These are phyloP conservation scores for Bimastos eiseni DNA, from an alignment of 2,888 invertebrate species.

Conservation along the genomic window DNA sequence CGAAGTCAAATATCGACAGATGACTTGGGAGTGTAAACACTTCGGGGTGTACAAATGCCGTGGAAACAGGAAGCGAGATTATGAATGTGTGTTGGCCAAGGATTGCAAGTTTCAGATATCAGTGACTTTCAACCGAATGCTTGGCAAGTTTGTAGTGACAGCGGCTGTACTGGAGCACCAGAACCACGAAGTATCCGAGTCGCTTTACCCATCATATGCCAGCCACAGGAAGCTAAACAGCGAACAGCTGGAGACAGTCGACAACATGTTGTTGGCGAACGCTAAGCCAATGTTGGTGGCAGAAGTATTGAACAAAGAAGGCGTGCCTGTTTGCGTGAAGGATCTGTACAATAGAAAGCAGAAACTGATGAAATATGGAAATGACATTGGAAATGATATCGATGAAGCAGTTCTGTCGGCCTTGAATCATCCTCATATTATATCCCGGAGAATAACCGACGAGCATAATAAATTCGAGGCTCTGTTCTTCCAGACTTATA, in stretches of 20 bases:
- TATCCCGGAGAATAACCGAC: not conserved
- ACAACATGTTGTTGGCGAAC: not conserved
- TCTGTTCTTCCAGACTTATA: not conserved
- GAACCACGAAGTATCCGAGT: conserved; percentile 13
- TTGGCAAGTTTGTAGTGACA: not conserved
- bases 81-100: not conserved
- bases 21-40: not conserved
- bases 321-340: not conserved
- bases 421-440: not conserved
- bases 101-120: not conserved
- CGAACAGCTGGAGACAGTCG: not conserved
- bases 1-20: not conserved
- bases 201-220: not conserved
- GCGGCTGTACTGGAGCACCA: not conserved
- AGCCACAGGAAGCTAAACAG: not conserved
- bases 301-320: not conserved
- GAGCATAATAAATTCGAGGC: not conserved
- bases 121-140: not conserved
- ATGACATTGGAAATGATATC: not conserved
- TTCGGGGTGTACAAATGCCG: not conserved
- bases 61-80: not conserved
- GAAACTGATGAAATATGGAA: not conserved
- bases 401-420: not conserved
- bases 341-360: not conserved
- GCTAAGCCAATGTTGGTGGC: not conserved